A percentile compares a stretch with the other conserved stretches of the same genome.
Conservation (phyloP, 2,888 invertebrate genomes). For the Aleiodes alternator region DNA sequence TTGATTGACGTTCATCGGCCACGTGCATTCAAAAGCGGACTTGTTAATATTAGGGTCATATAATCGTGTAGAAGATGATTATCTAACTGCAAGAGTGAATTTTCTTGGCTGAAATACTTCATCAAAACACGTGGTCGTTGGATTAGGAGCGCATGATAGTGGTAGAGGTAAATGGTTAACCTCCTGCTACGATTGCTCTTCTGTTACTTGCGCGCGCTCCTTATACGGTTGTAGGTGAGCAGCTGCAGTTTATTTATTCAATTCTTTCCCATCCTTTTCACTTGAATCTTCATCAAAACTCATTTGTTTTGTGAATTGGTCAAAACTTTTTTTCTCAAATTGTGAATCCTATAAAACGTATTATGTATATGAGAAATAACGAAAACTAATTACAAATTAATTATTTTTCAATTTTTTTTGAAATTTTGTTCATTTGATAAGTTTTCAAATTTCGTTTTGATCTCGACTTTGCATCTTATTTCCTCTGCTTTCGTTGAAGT, state of each 20-base stretch:
- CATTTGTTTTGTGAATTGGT: neutral
- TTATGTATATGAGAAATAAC: no score
- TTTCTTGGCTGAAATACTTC: slow-evolving; percentile 57
- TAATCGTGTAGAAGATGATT: slow-evolving; percentile 47
- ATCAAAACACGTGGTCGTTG: slow-evolving; percentile 70
- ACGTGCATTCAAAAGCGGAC: slow-evolving; percentile 74
- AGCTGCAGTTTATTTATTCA: slow-evolving; percentile 60
- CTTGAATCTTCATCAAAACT: neutral
- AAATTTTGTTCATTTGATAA: no score
- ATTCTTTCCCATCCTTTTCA: slow-evolving; percentile 27
- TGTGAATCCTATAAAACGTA: no score
- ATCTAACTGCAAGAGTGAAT: slow-evolving; percentile 43
- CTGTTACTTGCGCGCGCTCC: slow-evolving; percentile 74
- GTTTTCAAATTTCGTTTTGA: no score
- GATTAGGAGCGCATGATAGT: slow-evolving; percentile 60
- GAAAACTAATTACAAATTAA: no score
- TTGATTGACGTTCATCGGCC: slow-evolving; percentile 58
- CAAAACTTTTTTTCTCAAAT: neutral
- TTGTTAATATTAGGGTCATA: slow-evolving; percentile 61
- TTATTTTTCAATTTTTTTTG: no score
- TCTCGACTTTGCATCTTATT: no score
- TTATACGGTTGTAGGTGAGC: slow-evolving; percentile 73
- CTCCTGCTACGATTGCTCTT: slow-evolving; percentile 56
- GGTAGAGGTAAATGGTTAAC: slow-evolving; percentile 49
- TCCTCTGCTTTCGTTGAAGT: no score